Evolutionary conservation across 2,888 invertebrate genomes (phyloP).

Genomic region (Hedychridium roseum): DNA sequence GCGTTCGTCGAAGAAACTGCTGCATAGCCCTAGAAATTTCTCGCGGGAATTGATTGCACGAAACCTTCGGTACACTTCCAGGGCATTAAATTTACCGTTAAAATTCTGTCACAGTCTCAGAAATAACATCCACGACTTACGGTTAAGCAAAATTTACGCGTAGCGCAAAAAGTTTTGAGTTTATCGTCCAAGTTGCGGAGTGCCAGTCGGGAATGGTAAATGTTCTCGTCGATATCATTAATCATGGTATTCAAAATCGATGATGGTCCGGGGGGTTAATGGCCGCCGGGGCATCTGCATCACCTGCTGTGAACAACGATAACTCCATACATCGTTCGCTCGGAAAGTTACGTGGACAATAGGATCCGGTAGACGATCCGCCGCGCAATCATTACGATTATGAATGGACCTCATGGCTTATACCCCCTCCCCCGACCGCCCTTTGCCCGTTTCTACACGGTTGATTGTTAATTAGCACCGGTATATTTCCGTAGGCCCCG

Average conservation of each 20-base stretch:
- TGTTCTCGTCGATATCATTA: too few species aligned
- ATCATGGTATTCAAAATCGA: slow-evolving; percentile 16
- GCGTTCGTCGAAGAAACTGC: too few species aligned
- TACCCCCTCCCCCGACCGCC: slow-evolving; percentile 10
- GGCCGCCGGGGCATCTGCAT: slow-evolving; percentile 28
- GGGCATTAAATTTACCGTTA: too few species aligned
- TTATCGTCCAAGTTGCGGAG: too few species aligned
- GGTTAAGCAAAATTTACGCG: too few species aligned
- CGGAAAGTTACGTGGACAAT: slow-evolving; percentile 9
- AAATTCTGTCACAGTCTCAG: too few species aligned
- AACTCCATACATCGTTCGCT: slow-evolving; percentile 15
- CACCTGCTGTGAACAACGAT: slow-evolving; percentile 28
- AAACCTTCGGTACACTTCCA: too few species aligned
- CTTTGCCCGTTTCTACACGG: slow-evolving; percentile 14
- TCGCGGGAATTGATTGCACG: too few species aligned
- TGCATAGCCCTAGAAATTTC: too few species aligned
- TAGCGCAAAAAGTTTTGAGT: too few species aligned
- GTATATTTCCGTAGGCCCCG: slow-evolving; percentile 21
- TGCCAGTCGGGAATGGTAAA: too few species aligned
- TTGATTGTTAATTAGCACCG: slow-evolving; percentile 43
- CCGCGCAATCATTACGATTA: slow-evolving; percentile 37
- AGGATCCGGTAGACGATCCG: slow-evolving; percentile 18
- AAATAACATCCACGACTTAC: too few species aligned
- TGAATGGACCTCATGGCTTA: slow-evolving; percentile 21
- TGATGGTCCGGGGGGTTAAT: slow-evolving; percentile 13